A percentile compares a stretch with the other conserved stretches of the same genome.
Evolutionary conservation across 2,888 invertebrate species (phyloP).

Genomic region (Saturnia japonica): DNA sequence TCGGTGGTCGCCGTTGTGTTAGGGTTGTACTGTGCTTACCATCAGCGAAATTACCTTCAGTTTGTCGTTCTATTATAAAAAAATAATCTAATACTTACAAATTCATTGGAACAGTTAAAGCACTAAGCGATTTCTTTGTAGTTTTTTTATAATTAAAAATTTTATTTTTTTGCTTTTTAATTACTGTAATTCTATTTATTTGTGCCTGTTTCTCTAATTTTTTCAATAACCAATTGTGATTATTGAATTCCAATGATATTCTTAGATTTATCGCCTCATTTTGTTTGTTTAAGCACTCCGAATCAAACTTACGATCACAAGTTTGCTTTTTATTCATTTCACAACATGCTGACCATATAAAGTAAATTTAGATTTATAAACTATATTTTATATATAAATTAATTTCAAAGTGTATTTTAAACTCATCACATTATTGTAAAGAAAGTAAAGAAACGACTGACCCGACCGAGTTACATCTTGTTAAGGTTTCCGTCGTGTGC

Average conservation of each 20-base stretch:
- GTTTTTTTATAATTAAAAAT: not conserved
- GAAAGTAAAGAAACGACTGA: not conserved
- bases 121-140: not conserved
- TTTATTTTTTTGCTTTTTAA: not conserved
- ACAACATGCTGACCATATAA: not conserved
- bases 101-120: constrained; percentile 2
- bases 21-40: too few species aligned
- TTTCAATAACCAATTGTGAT: constrained; percentile 21
- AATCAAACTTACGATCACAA: not conserved
- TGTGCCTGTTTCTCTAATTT: constrained; percentile 4
- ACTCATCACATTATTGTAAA: not conserved
- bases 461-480: not conserved
- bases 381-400: not conserved
- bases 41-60: too few species aligned
- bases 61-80: too few species aligned
- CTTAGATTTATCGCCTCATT: constrained; percentile 3
- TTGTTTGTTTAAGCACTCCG: not conserved
- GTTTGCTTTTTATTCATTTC: not conserved
- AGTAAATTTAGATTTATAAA: not conserved
- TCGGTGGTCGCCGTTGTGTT: too few species aligned
- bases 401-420: not conserved
- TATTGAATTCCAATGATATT: constrained; percentile 21
- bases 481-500: not conserved
- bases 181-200: not conserved
- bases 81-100: constrained; percentile 10